These are phyloP conservation scores for Mastacembelus armatus DNA, from an alignment of 2,797 vertebrate genomes.

Conservation along the genomic window DNA sequence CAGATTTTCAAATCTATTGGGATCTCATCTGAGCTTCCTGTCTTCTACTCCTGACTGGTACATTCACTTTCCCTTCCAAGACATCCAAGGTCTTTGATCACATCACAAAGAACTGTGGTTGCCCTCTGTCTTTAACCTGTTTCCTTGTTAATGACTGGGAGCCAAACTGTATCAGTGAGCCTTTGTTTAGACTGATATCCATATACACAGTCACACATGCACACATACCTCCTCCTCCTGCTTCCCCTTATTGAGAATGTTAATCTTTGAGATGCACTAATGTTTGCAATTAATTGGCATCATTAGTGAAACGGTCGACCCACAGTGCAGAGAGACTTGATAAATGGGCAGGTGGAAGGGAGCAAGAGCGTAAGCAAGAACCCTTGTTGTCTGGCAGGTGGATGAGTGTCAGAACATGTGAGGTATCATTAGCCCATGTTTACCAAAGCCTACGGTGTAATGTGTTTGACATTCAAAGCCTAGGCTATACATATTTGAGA, in stretches of 20 bases:
- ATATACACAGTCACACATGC: background rate
- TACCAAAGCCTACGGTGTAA: constrained; percentile 42
- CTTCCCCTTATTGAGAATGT: constrained; percentile 61
- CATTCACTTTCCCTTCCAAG: constrained; percentile 31
- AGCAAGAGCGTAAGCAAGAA: constrained; percentile 43
- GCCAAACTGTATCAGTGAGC: constrained; percentile 53
- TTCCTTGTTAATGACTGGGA: constrained; percentile 69
- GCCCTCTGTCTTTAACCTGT: constrained; percentile 70
- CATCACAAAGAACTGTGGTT: constrained; percentile 28
- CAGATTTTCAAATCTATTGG: too few species aligned
- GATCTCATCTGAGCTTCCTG: too few species aligned
- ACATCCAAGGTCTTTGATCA: constrained; percentile 51
- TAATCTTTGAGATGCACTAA: constrained; percentile 77
- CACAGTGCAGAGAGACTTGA: constrained; percentile 67
- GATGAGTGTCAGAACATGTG: constrained; percentile 54
- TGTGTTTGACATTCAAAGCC: constrained; percentile 43
- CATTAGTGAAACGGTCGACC: constrained; percentile 80
- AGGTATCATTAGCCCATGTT: constrained; percentile 56
- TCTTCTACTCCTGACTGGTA: constrained; percentile 1
- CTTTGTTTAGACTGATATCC: constrained; percentile 70
- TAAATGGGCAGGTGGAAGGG: constrained; percentile 72
- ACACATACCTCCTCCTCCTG: background rate
- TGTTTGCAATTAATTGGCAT: constrained; percentile 84
- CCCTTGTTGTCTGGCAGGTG: constrained; percentile 64
- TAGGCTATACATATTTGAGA: constrained; percentile 11